Conservation (phyloP, 2,888 invertebrate genomes). For the Trypoxylon attenuatum region DNA sequence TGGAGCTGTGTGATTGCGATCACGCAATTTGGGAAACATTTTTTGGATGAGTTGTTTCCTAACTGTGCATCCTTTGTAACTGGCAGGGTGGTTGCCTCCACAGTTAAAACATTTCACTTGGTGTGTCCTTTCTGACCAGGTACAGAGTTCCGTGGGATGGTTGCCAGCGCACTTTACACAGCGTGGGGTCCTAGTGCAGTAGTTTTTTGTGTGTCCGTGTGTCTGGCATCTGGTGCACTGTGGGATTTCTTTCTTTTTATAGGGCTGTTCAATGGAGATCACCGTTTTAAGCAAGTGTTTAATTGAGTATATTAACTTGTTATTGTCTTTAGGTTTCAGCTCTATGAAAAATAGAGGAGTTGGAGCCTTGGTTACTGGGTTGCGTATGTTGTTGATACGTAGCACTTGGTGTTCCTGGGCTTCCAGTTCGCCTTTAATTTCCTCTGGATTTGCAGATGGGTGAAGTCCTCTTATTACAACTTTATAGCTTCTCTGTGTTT, state of each 20-base stretch:
- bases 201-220: conserved; percentile 44
- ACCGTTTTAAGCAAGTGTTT: conserved; percentile 20
- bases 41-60: too few species aligned
- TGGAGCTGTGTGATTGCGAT: not conserved
- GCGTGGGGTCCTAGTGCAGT: conserved; percentile 27
- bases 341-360: conserved; percentile 38
- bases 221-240: conserved; percentile 48
- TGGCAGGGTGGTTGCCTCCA: conserved; percentile 47
- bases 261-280: conserved; percentile 38
- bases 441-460: conserved; percentile 7
- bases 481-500: conserved; percentile 18
- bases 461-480: conserved; percentile 19
- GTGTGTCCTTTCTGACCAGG: too few species aligned
- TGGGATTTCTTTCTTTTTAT: conserved; percentile 27
- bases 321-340: conserved; percentile 30
- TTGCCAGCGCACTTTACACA: conserved; percentile 45
- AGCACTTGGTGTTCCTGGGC: conserved; percentile 30
- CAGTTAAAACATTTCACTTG: too few species aligned
- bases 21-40: too few species aligned
- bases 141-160: conserved; percentile 38
- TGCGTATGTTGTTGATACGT: conserved; percentile 26
- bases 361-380: conserved; percentile 23
- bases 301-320: conserved; percentile 40
- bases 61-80: conserved; percentile 41
- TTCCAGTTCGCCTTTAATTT: conserved; percentile 28